Evolutionary conservation across 2,888 invertebrate species (phyloP).

Genomic region (Eupithecia dodoneata): DNA sequence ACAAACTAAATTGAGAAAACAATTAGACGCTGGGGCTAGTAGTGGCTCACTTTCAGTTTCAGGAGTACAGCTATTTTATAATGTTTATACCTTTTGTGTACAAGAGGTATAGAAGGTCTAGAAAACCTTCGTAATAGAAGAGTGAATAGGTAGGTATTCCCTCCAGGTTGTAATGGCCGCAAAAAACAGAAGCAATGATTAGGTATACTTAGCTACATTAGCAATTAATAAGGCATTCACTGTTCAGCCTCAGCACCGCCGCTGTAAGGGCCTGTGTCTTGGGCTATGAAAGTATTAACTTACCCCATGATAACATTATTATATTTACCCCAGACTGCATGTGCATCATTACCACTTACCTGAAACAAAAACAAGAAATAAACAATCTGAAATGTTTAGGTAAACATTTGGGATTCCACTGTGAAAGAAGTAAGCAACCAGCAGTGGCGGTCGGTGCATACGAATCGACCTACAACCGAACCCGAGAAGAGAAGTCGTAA

Average conservation of each 20-base stretch:
- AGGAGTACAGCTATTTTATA: background rate
- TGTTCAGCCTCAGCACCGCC: too few relatives aligned
- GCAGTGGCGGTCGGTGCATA: too few relatives aligned
- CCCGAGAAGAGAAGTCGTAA: too few relatives aligned
- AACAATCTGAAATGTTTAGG: background rate
- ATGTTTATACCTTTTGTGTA: too few relatives aligned
- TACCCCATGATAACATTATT: background rate
- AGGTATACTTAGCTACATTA: background rate
- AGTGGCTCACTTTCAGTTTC: background rate
- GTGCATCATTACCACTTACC: conserved; percentile 14
- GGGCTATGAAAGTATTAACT: background rate
- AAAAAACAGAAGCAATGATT: background rate
- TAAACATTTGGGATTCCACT: background rate
- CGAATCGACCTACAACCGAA: too few relatives aligned
- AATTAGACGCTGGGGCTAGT: background rate
- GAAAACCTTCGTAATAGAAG: too few relatives aligned
- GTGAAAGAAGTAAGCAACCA: background rate
- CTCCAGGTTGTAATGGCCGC: background rate
- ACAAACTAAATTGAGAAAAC: background rate
- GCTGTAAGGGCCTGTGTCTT: too few relatives aligned
- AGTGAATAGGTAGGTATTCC: too few relatives aligned
- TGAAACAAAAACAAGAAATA: conserved; percentile 15
- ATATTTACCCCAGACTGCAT: background rate
- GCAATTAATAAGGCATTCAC: too few relatives aligned
- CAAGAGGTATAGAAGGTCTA: too few relatives aligned